Conservation (phyloP, 2,797 vertebrate species). For the Salarias fasciatus region DNA sequence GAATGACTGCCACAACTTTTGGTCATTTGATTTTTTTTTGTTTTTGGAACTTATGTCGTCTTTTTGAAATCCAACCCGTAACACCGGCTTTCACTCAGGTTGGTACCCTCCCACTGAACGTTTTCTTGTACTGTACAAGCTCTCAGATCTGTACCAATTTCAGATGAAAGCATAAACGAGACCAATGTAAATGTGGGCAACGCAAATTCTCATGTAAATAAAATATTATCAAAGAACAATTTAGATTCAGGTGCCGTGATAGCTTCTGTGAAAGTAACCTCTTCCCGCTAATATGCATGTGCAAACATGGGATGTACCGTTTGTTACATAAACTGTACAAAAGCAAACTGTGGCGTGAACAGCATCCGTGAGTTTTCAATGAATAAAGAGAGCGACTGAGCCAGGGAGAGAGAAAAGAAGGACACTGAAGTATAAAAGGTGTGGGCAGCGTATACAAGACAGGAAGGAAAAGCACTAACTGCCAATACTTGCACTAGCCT, state of each 20-base stretch:
- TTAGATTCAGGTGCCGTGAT: not conserved
- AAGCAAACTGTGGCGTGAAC: not conserved
- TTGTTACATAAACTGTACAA: not conserved
- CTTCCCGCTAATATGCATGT: constrained; percentile 21
- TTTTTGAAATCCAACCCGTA: too few relatives aligned
- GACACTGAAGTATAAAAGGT: constrained; percentile 2
- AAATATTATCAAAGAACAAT: not conserved
- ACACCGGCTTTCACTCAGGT: too few relatives aligned
- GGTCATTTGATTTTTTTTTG: too few relatives aligned
- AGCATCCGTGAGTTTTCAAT: not conserved
- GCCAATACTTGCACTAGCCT: constrained; percentile 5
- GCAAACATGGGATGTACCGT: not conserved
- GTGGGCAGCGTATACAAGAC: not conserved
- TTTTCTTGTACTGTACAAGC: too few relatives aligned
- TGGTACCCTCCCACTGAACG: too few relatives aligned
- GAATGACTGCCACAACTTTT: too few relatives aligned
- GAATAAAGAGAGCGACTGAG: not conserved
- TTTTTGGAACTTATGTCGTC: too few relatives aligned
- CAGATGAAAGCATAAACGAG: too few relatives aligned
- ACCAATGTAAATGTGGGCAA: too few relatives aligned
- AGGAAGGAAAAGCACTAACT: not conserved
- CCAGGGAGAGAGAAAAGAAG: not conserved
- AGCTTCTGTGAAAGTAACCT: constrained; percentile 8
- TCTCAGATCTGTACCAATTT: too few relatives aligned
- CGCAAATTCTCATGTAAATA: not conserved